Evolutionary conservation across 2,888 invertebrate genomes (phyloP).

Genomic region (Heliconius charithonia): DNA sequence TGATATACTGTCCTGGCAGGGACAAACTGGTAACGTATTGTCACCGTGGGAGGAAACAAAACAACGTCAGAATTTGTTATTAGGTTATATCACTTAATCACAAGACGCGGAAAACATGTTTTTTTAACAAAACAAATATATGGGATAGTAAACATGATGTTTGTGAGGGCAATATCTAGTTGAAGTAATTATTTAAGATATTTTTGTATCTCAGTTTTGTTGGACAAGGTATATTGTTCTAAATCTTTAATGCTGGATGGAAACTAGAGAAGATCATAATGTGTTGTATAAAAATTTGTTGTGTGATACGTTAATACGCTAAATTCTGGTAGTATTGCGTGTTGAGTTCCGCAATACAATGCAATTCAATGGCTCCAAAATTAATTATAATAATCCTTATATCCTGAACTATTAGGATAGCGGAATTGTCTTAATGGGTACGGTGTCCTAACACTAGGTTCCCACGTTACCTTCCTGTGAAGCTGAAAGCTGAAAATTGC

Average conservation of each 20-base stretch:
- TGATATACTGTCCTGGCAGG: background rate
- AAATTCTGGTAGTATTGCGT: too few species aligned
- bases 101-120: background rate
- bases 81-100: background rate
- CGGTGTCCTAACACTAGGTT: too few species aligned
- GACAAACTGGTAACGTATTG: background rate
- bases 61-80: constrained; percentile 8
- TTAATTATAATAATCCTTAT: too few species aligned
- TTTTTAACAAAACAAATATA: background rate
- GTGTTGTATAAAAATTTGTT: too few species aligned
- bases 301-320: too few species aligned
- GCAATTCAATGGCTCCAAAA: too few species aligned
- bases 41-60: background rate
- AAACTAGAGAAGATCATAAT: too few species aligned
- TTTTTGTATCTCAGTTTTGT: background rate
- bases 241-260: background rate
- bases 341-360: too few species aligned
- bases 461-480: too few species aligned
- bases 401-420: too few species aligned
- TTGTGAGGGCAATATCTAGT: background rate
- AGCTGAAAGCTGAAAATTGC: too few species aligned
- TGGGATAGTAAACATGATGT: background rate
- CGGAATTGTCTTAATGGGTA: too few species aligned
- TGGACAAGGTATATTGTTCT: background rate
- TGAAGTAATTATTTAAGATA: background rate